Evolutionary conservation across 2,113 vertebrate species (phyloP), one percentile per base, ranked within the genome.

Genomic region (Phalacrocorax carbo): DNA sequence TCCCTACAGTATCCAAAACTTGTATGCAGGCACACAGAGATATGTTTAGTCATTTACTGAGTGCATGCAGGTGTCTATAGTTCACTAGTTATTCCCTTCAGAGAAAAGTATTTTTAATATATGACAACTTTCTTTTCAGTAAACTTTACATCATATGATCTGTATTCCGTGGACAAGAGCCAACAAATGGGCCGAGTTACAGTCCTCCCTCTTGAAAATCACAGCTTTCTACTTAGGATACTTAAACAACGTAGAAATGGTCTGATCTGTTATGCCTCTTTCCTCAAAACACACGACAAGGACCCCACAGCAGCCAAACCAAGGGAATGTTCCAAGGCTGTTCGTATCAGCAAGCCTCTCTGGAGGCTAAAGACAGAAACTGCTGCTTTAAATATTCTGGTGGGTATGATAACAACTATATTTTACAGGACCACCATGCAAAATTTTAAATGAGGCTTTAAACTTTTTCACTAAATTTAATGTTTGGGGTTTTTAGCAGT

Each of bases 171-270:
- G 22, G 60, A 75, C 42, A 66, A 76, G 46, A 89, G 40, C 65
- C 48, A 72, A 80, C 64, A 86, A 72, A 54, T 20, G 20, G 23
- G 40, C 34, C 9, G 4, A 88, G 30, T 61, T 68, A 71, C 30
- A 77, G 49, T 5, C 26, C 49, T n/a, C 38, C 32, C 60, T 6
- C 55, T n/a, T 18, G 32, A 65, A 72, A 57, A 77, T 73, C 16
- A 75, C 76, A 86, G 13, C 48, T 75, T 78, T 42, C 73, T 90
- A 40, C 40, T 73, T 83, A 0, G 5, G 71, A 86, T 68, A 81
- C n/a, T 86, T 73, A 0, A 1, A 38, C 18, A 58, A 83, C 0
- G 0, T 30, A 65, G 34, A 73, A 80, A 17, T 19, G 10, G 42
- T 29, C 36, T 58, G 17, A 81, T 60, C 48, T 84, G 8, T 57